Evolutionary conservation across 1,140 invertebrate genomes (phyloP), one percentile per base, ranked within the genome.

Genomic region (Zaprionus taronus): DNA sequence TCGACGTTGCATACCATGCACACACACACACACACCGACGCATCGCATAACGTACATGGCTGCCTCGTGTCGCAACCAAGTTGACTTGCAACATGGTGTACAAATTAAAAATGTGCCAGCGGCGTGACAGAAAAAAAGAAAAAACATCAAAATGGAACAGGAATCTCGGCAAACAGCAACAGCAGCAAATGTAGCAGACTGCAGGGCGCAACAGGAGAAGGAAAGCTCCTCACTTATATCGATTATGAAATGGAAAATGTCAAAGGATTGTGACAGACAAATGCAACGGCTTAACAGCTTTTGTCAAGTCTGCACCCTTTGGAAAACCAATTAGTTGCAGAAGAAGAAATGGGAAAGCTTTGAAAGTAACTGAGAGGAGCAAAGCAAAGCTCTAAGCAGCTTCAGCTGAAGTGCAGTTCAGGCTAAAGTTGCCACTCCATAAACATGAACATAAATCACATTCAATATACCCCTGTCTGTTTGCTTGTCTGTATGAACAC

Each of bases 51-150:
- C 9, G 17, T 51, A 38, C 31, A 44, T 17, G 41, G n/a, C 38
- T 41, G 38, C 38, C 38, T 41, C 5, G 31, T 66, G 51, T 15
- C 41, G 64, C 11, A 24, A 57, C 31, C 63, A 31, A 17, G 56
- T 72, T 69, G 69, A 86, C 77, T 78, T 81, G 76, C 83, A 82
- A 86, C 83, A 85, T 85, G 76, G 76, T 73, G 80, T 66, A 77
- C 83, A 86, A 86, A 86, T 86, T 86, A 86, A 86, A 86, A 86
- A 78, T 83, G 77, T 68, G 77, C 83, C 83, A 73, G 77, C 64
- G 83, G 83, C 83, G 65, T 72, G 86, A 69, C 74, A 72, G 79
- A 26, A 80, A 69, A 74, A 70, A 38, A 49, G 72, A 71, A 44
- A 66, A 58, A 57, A 72, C 36, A 22, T 49, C 26, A 61, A 20